Evolutionary conservation across 1,140 invertebrate genomes (phyloP).

Genomic region (Papilio machaon): DNA sequence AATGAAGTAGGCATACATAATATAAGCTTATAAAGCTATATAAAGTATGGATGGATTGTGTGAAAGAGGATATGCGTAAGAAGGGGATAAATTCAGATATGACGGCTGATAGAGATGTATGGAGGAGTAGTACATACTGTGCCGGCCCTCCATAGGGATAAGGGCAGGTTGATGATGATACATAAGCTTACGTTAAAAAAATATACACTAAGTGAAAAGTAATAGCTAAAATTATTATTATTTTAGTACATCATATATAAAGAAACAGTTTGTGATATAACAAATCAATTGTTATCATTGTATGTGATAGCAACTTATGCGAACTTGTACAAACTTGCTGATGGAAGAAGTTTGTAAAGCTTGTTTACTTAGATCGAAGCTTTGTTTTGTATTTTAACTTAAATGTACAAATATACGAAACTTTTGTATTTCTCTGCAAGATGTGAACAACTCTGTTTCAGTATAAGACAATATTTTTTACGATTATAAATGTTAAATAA

Average conservation of each 20-base stretch:
- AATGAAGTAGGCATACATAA: too few species aligned
- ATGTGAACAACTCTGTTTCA: neutral
- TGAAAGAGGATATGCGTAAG: too few species aligned
- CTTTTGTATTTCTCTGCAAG: neutral
- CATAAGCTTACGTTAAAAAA: too few species aligned
- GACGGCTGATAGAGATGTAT: too few species aligned
- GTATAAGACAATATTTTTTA: neutral
- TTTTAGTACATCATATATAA: neutral
- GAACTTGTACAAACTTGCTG: slow-evolving; percentile 1
- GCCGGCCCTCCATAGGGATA: too few species aligned
- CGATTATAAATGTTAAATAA: neutral
- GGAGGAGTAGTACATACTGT: too few species aligned
- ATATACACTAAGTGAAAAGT: too few species aligned
- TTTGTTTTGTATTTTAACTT: slow-evolving; percentile 12
- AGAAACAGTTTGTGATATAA: neutral
- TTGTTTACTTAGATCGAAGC: neutral
- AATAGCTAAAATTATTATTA: too few species aligned
- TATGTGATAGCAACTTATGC: neutral
- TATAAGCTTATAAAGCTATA: too few species aligned
- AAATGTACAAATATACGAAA: neutral
- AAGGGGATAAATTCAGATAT: too few species aligned
- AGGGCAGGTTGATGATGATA: too few species aligned
- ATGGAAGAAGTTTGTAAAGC: slow-evolving; percentile 17
- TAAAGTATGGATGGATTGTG: too few species aligned
- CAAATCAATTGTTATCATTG: slow-evolving; percentile 6